These are phyloP conservation scores for Poliocrania exsul DNA, from an alignment of 2,797 vertebrate genomes.

Conservation along the genomic window DNA sequence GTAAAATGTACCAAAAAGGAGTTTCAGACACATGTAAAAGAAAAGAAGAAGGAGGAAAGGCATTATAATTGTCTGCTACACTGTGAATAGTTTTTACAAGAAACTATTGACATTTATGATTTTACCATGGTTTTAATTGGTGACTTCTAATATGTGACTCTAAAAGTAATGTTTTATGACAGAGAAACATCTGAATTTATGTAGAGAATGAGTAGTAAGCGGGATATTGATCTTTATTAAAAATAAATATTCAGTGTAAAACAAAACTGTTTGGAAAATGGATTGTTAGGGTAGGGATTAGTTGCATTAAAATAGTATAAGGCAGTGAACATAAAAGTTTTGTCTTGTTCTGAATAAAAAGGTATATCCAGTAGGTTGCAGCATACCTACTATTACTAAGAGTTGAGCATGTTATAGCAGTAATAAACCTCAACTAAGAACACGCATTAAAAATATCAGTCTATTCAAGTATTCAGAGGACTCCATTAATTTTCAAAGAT, in stretches of 20 bases:
- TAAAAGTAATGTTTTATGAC: neutral
- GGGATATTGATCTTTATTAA: neutral
- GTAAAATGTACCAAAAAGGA: neutral
- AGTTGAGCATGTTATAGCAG: neutral
- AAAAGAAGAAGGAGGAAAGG: neutral
- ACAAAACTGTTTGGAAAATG: neutral
- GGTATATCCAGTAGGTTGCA: neutral
- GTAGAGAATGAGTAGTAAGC: neutral
- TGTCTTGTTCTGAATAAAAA: neutral
- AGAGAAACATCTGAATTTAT: neutral
- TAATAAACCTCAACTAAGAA: neutral
- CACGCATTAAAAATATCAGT: neutral
- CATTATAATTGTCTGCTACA: neutral
- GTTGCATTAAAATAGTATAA: neutral
- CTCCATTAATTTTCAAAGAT: conserved; percentile 2
- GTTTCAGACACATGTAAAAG: neutral
- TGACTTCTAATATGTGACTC: neutral
- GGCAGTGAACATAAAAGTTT: neutral
- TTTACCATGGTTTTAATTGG: neutral
- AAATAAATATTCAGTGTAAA: neutral
- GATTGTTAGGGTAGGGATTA: neutral
- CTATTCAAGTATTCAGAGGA: neutral
- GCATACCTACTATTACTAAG: neutral
- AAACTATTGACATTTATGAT: neutral
- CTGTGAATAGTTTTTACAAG: neutral